Base-by-base conservation (phyloP, 2,888 invertebrate species). In the Calameuta pallipes region DNA sequence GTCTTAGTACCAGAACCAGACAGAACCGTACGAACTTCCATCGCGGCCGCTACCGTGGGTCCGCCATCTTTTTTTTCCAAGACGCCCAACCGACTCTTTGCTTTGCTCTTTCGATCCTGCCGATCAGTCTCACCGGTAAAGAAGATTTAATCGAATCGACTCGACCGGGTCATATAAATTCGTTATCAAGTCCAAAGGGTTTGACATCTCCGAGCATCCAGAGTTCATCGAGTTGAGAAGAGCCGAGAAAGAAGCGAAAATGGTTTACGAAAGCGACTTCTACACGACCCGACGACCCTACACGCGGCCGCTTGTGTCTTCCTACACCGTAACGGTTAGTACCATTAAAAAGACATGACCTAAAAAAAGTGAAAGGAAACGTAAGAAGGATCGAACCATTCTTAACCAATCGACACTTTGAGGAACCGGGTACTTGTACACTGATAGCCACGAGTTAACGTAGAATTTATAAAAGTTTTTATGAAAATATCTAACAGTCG, bases 181-280 rank as follows among this genome's bases (percentile, higher is more conserved):
- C 56, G 56, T 23, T 56, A 2, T 23, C 6, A 56, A 23, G 56
- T 56, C 56, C 56, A 9, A 56, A 23, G 56, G 56, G 56, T 56
- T 56, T 23, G 56, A 56, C 56, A 56, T 56, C 56, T 23, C 9
- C 9, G 56, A 56, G 6, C 78, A 91, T 92, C 80, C 23, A 75
- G 69, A 41, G 56, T 70, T 90, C 93, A 92, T 92, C 92, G 92
- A 56, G 23, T 92, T 92, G 84, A 84, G 85, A 83, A 83, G 86
- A 33, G 87, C 86, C 86, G 88, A 91, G 80, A 82, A 80, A 81
- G 92, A 83, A 91, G 82, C 81, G 89, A 94, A 93, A 93, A 97
- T 97, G 97, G 97, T 97, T 93, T 97, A 97, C 95, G 96, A 97
- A 94, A 96, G 96, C 94, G 97, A 97, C 93, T 97, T 96, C 93